A percentile compares a stretch with the other conserved stretches of the same genome.
Evolutionary conservation across 92 coral and sea anemone genomes (phyloP).

Genomic region (Phenganax stokvisi): DNA sequence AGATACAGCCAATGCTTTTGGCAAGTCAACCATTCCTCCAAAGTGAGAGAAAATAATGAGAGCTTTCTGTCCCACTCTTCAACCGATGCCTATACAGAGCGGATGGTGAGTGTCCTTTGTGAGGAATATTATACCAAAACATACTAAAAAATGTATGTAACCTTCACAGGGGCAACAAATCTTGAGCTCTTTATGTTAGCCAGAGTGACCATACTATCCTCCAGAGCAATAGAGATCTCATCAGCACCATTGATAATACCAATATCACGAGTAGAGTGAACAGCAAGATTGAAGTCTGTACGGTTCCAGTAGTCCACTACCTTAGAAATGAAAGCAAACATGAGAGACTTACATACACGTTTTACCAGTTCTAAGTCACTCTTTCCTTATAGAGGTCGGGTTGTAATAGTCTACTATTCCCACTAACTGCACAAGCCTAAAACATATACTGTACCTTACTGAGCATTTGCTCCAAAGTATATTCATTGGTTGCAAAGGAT

Average conservation of each 20-base stretch:
- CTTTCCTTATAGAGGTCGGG: no score
- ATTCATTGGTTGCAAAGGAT: constrained; percentile 88
- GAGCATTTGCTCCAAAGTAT: constrained; percentile 86
- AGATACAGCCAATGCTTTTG: constrained; percentile 96
- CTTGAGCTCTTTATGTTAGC: constrained; percentile 87
- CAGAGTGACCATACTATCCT: constrained; percentile 89
- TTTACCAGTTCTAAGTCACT: no score
- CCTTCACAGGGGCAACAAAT: constrained; percentile 91
- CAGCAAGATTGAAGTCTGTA: constrained; percentile 83
- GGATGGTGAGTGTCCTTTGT: neutral
- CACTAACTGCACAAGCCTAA: neutral
- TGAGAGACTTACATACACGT: neutral
- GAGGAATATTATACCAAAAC: neutral
- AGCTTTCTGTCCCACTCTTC: constrained; percentile 97
- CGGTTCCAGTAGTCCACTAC: constrained; percentile 94
- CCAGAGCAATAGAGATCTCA: constrained; percentile 80
- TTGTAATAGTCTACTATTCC: no score
- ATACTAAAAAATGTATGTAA: constrained; percentile 1
- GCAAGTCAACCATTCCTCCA: constrained; percentile 94
- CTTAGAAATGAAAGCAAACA: constrained; percentile 31
- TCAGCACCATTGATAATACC: constrained; percentile 86
- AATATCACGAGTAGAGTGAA: constrained; percentile 83
- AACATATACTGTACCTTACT: constrained; percentile 52
- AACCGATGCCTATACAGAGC: constrained; percentile 55
- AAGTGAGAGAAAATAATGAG: constrained; percentile 75